Evolutionary conservation across 2,888 invertebrate species (phyloP).

Genomic region (Plebejus melissa): DNA sequence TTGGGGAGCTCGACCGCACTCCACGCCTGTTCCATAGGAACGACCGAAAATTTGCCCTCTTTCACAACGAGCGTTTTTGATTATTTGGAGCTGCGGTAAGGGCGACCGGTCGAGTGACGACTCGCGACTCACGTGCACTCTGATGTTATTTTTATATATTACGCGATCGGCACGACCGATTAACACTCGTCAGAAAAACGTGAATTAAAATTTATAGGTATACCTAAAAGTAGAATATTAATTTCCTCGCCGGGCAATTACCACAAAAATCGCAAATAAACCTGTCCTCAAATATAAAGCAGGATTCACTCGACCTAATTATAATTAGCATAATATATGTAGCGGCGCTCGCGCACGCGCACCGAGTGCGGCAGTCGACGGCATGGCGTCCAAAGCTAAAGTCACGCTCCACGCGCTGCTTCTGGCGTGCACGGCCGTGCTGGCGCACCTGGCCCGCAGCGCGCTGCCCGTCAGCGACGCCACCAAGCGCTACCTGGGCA

Average conservation of each 20-base stretch:
- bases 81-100: neutral
- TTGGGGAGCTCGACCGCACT: neutral
- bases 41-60: neutral
- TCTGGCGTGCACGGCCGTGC: slow-evolving; percentile 36
- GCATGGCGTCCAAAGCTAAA: slow-evolving; percentile 46
- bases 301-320: slow-evolving; percentile 1
- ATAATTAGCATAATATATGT: neutral
- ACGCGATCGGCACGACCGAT: no score
- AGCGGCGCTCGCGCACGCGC: slow-evolving; percentile 1
- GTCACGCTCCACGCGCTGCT: slow-evolving; percentile 44
- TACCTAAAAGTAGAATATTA: neutral
- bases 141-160: no score
- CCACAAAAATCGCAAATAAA: neutral
- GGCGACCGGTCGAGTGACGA: neutral
- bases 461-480: slow-evolving; percentile 41
- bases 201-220: no score
- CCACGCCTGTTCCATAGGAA: neutral
- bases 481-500: slow-evolving; percentile 44
- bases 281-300: neutral
- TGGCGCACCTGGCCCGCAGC: slow-evolving; percentile 39
- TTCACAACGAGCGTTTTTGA: neutral
- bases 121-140: neutral
- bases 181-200: no score
- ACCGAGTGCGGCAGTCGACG: slow-evolving; percentile 42
- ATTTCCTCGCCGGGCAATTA: neutral